Evolutionary conservation across 2,113 vertebrate genomes (phyloP).

Genomic region (Morphnarchus princeps): DNA sequence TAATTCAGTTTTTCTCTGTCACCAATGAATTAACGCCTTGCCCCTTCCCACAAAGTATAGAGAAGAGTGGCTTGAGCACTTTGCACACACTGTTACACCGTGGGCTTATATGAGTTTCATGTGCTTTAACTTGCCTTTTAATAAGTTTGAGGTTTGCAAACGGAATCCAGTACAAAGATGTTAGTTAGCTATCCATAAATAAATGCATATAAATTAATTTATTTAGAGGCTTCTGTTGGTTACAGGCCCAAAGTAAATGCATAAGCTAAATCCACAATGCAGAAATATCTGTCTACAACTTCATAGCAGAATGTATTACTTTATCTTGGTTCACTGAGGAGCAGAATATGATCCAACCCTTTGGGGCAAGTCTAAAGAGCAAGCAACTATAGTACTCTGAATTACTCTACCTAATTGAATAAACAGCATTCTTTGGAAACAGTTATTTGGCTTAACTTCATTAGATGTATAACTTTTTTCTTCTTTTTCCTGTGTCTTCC

Average conservation of each 20-base stretch:
- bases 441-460: not conserved
- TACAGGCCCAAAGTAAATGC: not conserved
- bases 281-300: not conserved
- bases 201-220: not conserved
- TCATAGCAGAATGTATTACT: not conserved
- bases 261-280: not conserved
- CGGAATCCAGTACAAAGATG: not conserved
- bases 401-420: not conserved
- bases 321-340: not conserved
- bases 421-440: not conserved
- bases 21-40: not conserved
- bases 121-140: constrained; percentile 17
- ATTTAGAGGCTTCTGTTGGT: not conserved
- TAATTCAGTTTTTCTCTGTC: not conserved
- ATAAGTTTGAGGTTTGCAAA: constrained; percentile 1
- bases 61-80: not conserved
- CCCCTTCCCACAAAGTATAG: rapidly evolving
- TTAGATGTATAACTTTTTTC: not conserved
- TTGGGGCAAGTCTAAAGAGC: not conserved
- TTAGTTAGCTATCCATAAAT: not conserved
- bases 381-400: not conserved
- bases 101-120: not conserved
- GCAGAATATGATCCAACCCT: not conserved
- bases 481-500: not conserved
- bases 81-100: rapidly evolving